Percentiles rank a stretch among this genome's conserved stretches.
Conservation (phyloP, 2,888 invertebrate species). For the Masnerella sp. region DNA sequence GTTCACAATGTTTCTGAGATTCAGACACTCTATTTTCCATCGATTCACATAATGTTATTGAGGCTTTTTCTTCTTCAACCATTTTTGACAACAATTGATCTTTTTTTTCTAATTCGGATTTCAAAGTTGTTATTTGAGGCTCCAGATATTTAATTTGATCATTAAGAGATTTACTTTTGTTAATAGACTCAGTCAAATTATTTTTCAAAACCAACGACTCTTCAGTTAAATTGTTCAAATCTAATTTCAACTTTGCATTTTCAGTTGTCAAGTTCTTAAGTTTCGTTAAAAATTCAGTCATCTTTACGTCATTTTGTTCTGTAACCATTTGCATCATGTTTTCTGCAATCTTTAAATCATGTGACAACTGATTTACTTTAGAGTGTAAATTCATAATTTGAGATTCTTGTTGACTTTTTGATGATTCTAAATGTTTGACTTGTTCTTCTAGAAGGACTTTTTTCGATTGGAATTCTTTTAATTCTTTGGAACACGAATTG, state of each 20-base stretch:
- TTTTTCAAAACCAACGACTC: constrained; percentile 18
- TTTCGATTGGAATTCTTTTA: background rate
- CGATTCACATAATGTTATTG: constrained; percentile 17
- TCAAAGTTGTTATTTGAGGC: constrained; percentile 1
- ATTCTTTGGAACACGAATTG: background rate
- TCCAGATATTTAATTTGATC: constrained; percentile 17
- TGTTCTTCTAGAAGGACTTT: background rate
- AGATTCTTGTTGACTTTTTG: too few species aligned
- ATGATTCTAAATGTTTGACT: too few species aligned
- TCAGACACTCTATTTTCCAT: constrained; percentile 39
- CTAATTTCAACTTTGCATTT: constrained; percentile 19
- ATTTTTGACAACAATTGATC: constrained; percentile 15
- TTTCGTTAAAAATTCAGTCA: constrained; percentile 20
- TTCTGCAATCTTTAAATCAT: too few species aligned
- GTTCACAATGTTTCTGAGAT: constrained; percentile 41
- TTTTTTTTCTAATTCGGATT: constrained; percentile 7
- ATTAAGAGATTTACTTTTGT: constrained; percentile 25
- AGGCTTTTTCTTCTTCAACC: constrained; percentile 24
- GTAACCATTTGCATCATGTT: constrained; percentile 24
- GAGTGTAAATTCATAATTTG: too few species aligned
- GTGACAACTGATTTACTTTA: too few species aligned
- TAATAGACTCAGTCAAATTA: constrained; percentile 4
- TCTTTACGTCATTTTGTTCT: constrained; percentile 25
- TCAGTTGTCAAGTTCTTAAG: constrained; percentile 28
- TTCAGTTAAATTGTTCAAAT: constrained; percentile 9